Conservation (phyloP, 2,797 vertebrate species). For the Rhinatrema bivittatum region DNA sequence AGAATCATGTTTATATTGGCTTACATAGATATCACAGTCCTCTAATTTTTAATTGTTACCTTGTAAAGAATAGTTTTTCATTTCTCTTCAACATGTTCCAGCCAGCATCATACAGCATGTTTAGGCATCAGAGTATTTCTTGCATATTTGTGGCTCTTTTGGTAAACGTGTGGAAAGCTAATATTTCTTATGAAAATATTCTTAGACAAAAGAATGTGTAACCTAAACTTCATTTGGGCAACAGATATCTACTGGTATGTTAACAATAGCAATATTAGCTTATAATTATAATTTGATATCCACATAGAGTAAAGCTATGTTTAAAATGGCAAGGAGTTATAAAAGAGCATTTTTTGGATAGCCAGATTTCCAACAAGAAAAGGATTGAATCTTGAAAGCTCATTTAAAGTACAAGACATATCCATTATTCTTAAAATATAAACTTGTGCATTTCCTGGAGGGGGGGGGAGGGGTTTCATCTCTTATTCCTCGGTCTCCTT, state of each 20-base stretch:
- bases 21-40: neutral
- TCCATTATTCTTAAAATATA: too few relatives aligned
- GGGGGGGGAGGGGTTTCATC: too few relatives aligned
- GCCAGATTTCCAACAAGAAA: slow-evolving; percentile 3
- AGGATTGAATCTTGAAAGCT: slow-evolving; percentile 2
- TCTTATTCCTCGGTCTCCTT: too few relatives aligned
- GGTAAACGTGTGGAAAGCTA: slow-evolving; percentile 23
- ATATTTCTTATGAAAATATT: slow-evolving; percentile 14
- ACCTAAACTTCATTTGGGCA: slow-evolving; percentile 18
- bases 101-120: slow-evolving; percentile 2
- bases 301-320: neutral
- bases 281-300: neutral
- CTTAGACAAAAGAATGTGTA: slow-evolving; percentile 9
- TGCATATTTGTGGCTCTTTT: slow-evolving; percentile 10
- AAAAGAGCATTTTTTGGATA: slow-evolving; percentile 1
- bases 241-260: slow-evolving; percentile 12
- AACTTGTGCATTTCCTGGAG: too few relatives aligned
- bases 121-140: slow-evolving; percentile 3
- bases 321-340: neutral
- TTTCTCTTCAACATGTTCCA: slow-evolving; percentile 8
- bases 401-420: too few relatives aligned
- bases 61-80: slow-evolving; percentile 2
- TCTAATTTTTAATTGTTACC: slow-evolving; percentile 5
- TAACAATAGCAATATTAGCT: slow-evolving; percentile 3
- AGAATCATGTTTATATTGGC: neutral